Conservation (phyloP, 2,797 vertebrate species). For the Micrastur ruficollis region DNA sequence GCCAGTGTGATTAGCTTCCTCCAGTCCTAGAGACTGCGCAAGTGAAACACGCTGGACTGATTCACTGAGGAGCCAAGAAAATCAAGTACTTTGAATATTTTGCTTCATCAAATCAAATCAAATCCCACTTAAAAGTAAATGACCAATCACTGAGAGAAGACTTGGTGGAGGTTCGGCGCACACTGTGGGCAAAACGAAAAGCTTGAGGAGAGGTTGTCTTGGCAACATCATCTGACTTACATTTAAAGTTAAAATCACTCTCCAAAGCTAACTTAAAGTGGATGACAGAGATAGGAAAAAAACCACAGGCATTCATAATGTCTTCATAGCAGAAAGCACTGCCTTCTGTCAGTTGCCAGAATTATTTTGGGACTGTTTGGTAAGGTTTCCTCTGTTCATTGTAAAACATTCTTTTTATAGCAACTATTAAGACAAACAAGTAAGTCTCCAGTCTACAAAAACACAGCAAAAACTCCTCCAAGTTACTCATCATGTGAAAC, state of each 20-base stretch:
- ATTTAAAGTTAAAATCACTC: slow-evolving; percentile 18
- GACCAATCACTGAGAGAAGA: background rate
- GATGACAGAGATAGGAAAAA: background rate
- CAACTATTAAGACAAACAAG: background rate
- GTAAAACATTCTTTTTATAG: background rate
- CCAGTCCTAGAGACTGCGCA: background rate
- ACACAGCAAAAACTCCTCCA: background rate
- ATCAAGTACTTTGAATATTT: background rate
- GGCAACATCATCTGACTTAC: slow-evolving; percentile 17
- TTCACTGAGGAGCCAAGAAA: background rate
- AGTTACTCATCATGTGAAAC: background rate
- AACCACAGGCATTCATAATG: background rate
- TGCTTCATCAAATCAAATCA: background rate
- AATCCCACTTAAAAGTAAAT: background rate
- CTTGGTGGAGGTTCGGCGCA: background rate
- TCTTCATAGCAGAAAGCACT: background rate
- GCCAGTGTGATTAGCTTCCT: background rate
- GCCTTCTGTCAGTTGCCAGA: background rate
- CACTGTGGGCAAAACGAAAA: background rate
- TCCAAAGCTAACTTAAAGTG: slow-evolving; percentile 11
- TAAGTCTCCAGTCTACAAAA: background rate
- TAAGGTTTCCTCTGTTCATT: background rate
- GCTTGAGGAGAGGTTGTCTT: slow-evolving; percentile 8
- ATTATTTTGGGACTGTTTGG: background rate
- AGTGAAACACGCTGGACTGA: background rate